Evolutionary conservation across 1,140 invertebrate genomes (phyloP).

Genomic region (Lerema accius): DNA sequence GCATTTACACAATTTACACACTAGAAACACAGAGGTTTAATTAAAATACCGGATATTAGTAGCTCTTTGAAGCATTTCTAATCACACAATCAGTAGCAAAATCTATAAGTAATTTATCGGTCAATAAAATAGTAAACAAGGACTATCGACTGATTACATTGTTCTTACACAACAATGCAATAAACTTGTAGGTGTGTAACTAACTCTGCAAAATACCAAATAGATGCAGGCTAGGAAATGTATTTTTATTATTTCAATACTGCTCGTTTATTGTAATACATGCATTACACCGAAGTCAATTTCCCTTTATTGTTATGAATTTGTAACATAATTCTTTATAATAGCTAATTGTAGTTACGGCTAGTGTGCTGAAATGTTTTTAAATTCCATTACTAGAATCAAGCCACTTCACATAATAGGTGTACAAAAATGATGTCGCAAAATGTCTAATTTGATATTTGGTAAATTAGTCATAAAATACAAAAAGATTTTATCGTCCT

Average conservation of each 20-base stretch:
- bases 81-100: neutral
- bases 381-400: neutral
- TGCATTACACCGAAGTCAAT: neutral
- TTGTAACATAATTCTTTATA: constrained; percentile 1
- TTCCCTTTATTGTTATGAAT: constrained; percentile 7
- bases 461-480: no score
- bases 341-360: neutral
- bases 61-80: no score
- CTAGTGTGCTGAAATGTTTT: neutral
- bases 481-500: no score
- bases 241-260: no score
- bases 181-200: no score
- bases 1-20: no score
- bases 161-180: neutral
- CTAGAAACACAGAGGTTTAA: no score
- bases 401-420: no score
- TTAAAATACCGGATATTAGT: neutral
- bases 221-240: neutral
- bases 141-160: neutral
- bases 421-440: no score
- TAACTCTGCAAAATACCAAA: neutral
- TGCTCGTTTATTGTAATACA: no score
- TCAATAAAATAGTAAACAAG: neutral
- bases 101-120: neutral
- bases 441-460: no score